Percentiles rank a stretch among this genome's conserved stretches.
Evolutionary conservation across 2,113 vertebrate genomes (phyloP).

Genomic region (Trinectes maculatus): DNA sequence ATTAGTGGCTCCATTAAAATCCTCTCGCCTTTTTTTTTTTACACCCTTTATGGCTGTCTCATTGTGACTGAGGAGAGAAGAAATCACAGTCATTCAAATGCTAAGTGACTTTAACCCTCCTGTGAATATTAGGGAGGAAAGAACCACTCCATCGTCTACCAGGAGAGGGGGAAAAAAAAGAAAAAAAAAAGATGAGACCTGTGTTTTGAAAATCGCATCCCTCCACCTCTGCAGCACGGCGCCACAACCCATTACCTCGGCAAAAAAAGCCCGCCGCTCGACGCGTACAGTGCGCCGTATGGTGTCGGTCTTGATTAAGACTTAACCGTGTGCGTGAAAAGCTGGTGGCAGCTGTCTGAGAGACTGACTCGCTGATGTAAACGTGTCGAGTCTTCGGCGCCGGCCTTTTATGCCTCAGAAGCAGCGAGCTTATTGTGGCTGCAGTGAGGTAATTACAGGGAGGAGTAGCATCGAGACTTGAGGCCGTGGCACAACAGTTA

Average conservation of each 20-base stretch:
- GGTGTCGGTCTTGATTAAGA: constrained; percentile 73
- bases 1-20: constrained; percentile 83
- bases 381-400: constrained; percentile 43
- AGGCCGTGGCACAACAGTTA: constrained; percentile 46
- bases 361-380: constrained; percentile 54
- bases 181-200: constrained; percentile 48
- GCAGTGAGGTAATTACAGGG: constrained; percentile 62
- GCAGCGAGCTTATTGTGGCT: constrained; percentile 56
- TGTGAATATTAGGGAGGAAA: constrained; percentile 73
- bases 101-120: constrained; percentile 78
- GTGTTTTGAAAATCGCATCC: constrained; percentile 63
- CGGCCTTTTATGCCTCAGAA: constrained; percentile 41
- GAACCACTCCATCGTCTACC: constrained; percentile 64
- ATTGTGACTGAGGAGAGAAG: constrained; percentile 56
- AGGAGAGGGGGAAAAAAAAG: too few species aligned
- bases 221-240: constrained; percentile 61
- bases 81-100: constrained; percentile 81
- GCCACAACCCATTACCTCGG: constrained; percentile 73
- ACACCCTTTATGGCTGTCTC: constrained; percentile 65
- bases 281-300: constrained; percentile 58
- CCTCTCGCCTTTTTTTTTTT: constrained; percentile 68
- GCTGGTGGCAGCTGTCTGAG: constrained; percentile 20
- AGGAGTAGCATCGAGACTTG: constrained; percentile 38
- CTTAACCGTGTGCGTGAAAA: constrained; percentile 41
- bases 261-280: constrained; percentile 48